phyloP scores from a whole-genome alignment of 2,797 vertebrate species.

The Diplodus puntazzo region DNA sequence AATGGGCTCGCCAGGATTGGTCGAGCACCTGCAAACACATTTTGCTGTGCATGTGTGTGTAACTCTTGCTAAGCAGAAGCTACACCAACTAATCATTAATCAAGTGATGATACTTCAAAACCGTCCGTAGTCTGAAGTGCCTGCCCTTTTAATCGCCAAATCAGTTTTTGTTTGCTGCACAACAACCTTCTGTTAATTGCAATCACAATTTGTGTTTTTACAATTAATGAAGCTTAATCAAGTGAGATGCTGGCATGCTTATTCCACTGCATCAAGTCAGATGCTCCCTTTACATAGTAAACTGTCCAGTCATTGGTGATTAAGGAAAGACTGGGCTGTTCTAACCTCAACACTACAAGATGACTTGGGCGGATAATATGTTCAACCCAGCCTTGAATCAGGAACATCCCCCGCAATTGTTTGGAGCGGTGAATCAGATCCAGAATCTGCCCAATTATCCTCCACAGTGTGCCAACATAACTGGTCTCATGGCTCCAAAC shows the following conservation, averaged over 20 bases:
- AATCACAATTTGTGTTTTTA: constrained; percentile 47
- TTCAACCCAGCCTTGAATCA: not conserved
- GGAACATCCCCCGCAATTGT: not conserved
- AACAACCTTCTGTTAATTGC: constrained; percentile 55
- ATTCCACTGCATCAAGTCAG: constrained; percentile 54
- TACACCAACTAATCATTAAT: not conserved
- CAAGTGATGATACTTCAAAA: too few species aligned
- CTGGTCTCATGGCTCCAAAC: constrained; percentile 48
- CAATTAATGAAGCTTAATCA: constrained; percentile 62
- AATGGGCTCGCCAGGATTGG: not conserved
- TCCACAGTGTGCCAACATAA: not conserved
- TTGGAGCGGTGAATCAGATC: not conserved
- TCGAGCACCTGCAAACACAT: not conserved
- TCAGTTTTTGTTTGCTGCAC: constrained; percentile 17
- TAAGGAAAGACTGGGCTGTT: not conserved
- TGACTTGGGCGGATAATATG: not conserved
- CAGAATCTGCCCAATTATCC: not conserved
- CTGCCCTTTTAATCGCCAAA: not conserved
- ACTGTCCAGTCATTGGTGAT: constrained; percentile 56
- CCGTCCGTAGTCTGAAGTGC: not conserved
- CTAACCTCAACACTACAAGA: not conserved
- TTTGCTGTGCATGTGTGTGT: not conserved
- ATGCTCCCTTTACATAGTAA: constrained; percentile 46
- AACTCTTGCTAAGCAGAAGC: too few species aligned
- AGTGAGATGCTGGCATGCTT: constrained; percentile 44